These are phyloP conservation scores for Luscinia luscinia DNA, from an alignment of 2,797 vertebrate species.

Conservation along the genomic window DNA sequence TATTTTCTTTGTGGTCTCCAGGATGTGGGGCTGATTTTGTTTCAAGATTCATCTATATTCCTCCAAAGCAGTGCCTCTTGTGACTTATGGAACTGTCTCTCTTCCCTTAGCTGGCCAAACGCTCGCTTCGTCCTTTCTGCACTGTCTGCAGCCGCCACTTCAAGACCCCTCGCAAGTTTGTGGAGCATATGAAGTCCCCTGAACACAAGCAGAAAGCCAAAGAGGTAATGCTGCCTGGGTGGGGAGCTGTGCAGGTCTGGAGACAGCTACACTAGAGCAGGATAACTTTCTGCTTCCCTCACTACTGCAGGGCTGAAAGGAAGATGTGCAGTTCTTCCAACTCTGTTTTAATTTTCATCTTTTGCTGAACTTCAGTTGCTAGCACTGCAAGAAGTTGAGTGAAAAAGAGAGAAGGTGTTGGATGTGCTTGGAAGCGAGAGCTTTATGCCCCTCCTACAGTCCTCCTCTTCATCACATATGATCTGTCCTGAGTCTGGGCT, in stretches of 20 bases:
- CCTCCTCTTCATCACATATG: neutral
- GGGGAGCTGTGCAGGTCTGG: neutral
- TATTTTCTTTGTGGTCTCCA: neutral
- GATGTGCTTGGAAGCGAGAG: neutral
- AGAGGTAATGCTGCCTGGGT: slow-evolving; percentile 76
- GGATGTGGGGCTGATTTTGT: neutral
- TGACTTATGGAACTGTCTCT: neutral
- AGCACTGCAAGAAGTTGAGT: neutral
- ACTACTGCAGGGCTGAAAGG: neutral
- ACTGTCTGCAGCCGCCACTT: slow-evolving; percentile 91
- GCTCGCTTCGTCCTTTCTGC: slow-evolving; percentile 87
- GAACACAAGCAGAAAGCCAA: slow-evolving; percentile 89
- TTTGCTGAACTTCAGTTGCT: neutral
- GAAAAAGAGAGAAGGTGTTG: neutral
- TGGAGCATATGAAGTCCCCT: slow-evolving; percentile 92
- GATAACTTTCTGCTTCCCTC: neutral
- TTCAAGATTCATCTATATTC: neutral
- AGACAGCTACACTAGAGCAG: neutral
- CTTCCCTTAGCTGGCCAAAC: slow-evolving; percentile 83
- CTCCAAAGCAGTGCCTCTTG: neutral
- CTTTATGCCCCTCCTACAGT: neutral
- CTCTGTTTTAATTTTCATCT: neutral
- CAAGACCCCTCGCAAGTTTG: slow-evolving; percentile 90
- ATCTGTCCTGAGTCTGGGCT: neutral
- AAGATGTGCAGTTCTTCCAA: neutral